Percentiles rank a stretch among this genome's conserved stretches.
Conservation (phyloP, 1,140 invertebrate genomes). For the Listronotus bonariensis region DNA sequence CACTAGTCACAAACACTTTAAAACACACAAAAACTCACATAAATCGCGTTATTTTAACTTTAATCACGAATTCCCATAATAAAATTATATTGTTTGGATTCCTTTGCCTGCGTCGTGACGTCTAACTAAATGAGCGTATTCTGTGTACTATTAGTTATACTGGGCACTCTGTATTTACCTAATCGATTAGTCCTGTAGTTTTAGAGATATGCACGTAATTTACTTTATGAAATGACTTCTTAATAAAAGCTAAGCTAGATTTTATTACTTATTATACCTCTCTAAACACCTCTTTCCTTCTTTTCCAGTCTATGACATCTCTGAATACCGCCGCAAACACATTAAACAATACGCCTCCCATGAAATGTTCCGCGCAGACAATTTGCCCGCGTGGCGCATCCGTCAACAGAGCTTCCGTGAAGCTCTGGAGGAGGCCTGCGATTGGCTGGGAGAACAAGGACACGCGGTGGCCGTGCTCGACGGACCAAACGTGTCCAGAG, state of each 20-base stretch:
- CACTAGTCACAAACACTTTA: too few species aligned
- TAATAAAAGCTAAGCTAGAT: constrained; percentile 17
- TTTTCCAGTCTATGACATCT: constrained; percentile 81
- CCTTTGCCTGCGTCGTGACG: too few species aligned
- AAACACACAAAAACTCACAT: too few species aligned
- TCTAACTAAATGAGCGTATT: too few species aligned
- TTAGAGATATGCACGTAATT: background rate
- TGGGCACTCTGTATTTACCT: too few species aligned
- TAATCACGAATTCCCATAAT: too few species aligned
- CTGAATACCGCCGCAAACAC: constrained; percentile 79
- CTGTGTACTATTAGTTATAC: too few species aligned
- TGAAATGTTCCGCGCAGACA: constrained; percentile 85
- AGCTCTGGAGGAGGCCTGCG: constrained; percentile 78
- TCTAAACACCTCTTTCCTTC: constrained; percentile 17
- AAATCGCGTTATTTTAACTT: too few species aligned
- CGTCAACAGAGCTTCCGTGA: constrained; percentile 78
- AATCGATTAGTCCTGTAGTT: background rate
- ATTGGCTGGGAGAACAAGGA: constrained; percentile 45
- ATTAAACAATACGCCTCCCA: constrained; percentile 78
- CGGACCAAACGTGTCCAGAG: constrained; percentile 87
- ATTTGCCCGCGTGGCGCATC: constrained; percentile 78
- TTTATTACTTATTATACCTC: background rate
- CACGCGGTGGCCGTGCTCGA: constrained; percentile 72
- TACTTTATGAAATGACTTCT: background rate
- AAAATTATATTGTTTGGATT: too few species aligned